Base-by-base conservation (phyloP, 2,888 invertebrate genomes). In the Pasiphila rectangulata region DNA sequence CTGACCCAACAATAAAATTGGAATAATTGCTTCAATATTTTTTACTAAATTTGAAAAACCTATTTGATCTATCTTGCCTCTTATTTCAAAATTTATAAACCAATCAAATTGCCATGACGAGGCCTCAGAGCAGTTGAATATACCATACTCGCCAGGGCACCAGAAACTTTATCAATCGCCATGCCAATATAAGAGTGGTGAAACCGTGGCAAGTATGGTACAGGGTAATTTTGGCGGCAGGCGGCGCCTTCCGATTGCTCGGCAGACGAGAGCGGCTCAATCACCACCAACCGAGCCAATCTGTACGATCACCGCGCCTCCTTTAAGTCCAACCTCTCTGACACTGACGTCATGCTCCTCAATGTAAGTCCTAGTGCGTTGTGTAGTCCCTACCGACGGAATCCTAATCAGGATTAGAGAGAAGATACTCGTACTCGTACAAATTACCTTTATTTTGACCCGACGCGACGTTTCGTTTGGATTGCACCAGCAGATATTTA, bases 311-410 rank as follows among this genome's bases (percentile, higher is more conserved):
- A 91, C 83, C 92, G 93, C 81, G 92, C 91, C 78, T 94, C 92
- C 79, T 94, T 96, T 90, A 93, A 97, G 75, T 96, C 96, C 67
- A 96, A 97, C 64, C 95, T 97, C 71, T 98, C 97, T 66, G 98
- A 98, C 85, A 97, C 96, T 73, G 98, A 98, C 90, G 94, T 95
- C 76, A 95, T 96, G 87, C 93, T 94, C 78, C 93, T 94, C 83
- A 94, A 95, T 91, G 96, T 96, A 92, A 93, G 93, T 92, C 85
- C 64, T 79, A 75, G 75, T 72, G 66, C 63, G 72, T 67, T 63
- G 63, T 59, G 54, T 58, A 19, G 35, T 39, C 54, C 58, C 21
- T 38, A 21, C 15, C 10, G 19, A 4, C 23, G 27, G 23, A 19
- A 2, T 19, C 48, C 27, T 35, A 35, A 13, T 25, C 37, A 47